phyloP scores from a whole-genome alignment of 2,888 invertebrate species.

The Drosophila neotestacea region DNA sequence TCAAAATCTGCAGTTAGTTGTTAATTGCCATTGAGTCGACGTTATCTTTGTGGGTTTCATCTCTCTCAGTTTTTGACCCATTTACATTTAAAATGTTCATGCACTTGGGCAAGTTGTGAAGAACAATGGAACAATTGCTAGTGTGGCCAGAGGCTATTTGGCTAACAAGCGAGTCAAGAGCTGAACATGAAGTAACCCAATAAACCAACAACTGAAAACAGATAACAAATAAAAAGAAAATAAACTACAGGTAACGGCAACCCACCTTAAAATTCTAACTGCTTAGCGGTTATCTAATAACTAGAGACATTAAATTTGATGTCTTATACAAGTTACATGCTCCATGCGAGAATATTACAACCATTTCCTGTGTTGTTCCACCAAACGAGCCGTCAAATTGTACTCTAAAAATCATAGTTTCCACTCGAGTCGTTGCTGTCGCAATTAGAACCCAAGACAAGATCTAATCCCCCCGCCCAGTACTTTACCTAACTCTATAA shows the following conservation, averaged over 20 bases:
- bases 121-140: conserved; percentile 66
- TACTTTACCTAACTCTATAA: not conserved
- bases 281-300: conserved; percentile 57
- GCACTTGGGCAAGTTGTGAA: conserved; percentile 18
- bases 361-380: conserved; percentile 45
- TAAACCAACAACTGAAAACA: conserved; percentile 14
- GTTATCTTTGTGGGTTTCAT: conserved; percentile 33
- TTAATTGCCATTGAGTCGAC: conserved; percentile 19
- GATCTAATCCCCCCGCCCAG: not conserved
- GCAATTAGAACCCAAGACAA: conserved; percentile 36
- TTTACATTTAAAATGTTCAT: conserved; percentile 38
- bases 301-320: conserved; percentile 40
- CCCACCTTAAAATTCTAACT: conserved; percentile 29
- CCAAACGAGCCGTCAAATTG: conserved; percentile 48
- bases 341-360: conserved; percentile 29
- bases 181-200: conserved; percentile 37
- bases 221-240: not conserved
- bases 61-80: conserved; percentile 55
- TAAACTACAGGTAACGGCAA: conserved; percentile 34
- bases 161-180: conserved; percentile 48
- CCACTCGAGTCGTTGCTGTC: conserved; percentile 32
- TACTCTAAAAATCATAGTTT: conserved; percentile 14
- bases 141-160: conserved; percentile 55
- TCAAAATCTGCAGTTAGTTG: conserved; percentile 42
- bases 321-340: conserved; percentile 36